Evolutionary conservation across 2,797 vertebrate genomes (phyloP), one percentile per base, ranked within the genome.

Genomic region (Halcyon badia): DNA sequence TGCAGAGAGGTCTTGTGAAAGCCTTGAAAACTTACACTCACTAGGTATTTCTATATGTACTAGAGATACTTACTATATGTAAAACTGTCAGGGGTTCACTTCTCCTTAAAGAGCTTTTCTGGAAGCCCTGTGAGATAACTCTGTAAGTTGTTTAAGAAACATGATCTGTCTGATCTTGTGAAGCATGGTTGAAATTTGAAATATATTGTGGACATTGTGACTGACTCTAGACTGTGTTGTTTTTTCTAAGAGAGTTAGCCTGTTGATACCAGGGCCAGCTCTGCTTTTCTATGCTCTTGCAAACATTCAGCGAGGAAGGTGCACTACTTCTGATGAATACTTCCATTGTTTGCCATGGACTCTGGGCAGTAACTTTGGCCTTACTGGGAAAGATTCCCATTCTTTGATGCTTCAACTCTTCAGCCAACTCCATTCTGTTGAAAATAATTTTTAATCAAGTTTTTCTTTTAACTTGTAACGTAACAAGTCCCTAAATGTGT

Each of bases 401-500:
- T 94, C 92, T 97, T 98, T 98, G 96, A 97, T 98, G 96, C 94
- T 95, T 84, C 9, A 33, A 83, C 91, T 92, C 78, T 91, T 95
- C 90, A 93, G 96, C 96, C 94, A 97, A 68, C 94, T 97, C 73
- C 75, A 94, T 93, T 96, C 82, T 91, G 90, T 96, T 96, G 88
- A 95, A 97, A 95, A 94, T 90, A 96, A 94, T 97, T 97, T 98
- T 95, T 91, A 97, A 97, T 96, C 78, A 95, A 82, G 78, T 95
- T 97, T 97, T 88, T 75, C 83, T 97, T 97, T 96, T 97, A 97
- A 97, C 96, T 97, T 96, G 95, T 97, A 98, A 97, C 58, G 86
- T 97, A 97, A 95, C 94, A 97, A 97, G 94, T 97, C 94, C 83
- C 73, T 90, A 91, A 97, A 97, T 96, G 94, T 97, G 95, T 97